Base-by-base conservation (phyloP, 2,888 invertebrate species). In the Ligdia adustata region DNA sequence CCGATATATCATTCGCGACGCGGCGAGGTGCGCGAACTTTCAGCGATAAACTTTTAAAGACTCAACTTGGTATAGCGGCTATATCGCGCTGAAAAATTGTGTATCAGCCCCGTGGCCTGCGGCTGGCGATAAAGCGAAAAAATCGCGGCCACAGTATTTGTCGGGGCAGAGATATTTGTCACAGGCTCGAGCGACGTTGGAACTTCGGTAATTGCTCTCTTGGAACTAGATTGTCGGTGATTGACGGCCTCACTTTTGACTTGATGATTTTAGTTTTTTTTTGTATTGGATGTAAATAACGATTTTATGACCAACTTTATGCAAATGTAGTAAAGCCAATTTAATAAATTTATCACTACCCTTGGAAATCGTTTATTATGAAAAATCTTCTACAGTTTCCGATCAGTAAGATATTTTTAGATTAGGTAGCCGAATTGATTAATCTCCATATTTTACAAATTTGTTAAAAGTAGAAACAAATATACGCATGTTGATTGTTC, bases 31-130 rank as follows among this genome's bases (percentile, higher is more conserved):
- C 74, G 81, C 84, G 65, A 84, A 86, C 80, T 83, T 63, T 76
- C 70, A 68, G 67, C 75, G 88, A 88, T 89, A 86, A 88, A 90
- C 86, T 89, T 90, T 89, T 88, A 89, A 89, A 87, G 86, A 90
- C 87, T 88, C 79, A 77, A 82, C 75, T 85, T 77, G 72, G 69
- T 70, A 64, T 68, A 67, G 68, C 69, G 73, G 45, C 46, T 37
- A 87, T 87, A 86, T 87, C 86, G 78, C 71, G 68, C 76, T 88
- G 86, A 89, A 89, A 90, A 88, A 89, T 87, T 86, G 87, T 89
- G 81, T 89, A 87, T 83, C 86, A 77, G 71, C 29, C 57, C 56
- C 62, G 63, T 41, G 74, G 82, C 87, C 86, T 82, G 87, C 84
- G 89, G 82, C 65, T 33, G 40, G 72, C 68, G 90, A 90, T 90